Evolutionary conservation across 2,888 invertebrate species (phyloP), one percentile per base, ranked within the genome.

Genomic region (Mesoligia furuncula): DNA sequence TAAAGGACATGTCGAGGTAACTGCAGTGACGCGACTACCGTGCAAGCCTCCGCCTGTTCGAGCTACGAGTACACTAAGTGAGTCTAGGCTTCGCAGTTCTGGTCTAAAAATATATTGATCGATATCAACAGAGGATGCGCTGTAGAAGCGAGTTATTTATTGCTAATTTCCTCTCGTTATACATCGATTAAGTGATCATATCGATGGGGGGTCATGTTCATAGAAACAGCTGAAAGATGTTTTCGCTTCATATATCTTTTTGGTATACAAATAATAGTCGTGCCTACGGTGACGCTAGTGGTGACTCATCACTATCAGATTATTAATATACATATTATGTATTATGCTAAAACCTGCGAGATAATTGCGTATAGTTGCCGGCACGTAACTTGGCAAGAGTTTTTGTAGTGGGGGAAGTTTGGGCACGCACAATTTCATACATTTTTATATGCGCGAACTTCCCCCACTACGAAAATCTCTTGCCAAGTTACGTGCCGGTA

Each of bases 81-180:
- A 5, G 15, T n/a, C 61, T 74, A 80, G 42, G 69, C 27, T 61
- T 8, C 71, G 36, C 31, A 36, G 20, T 62, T 17, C 61, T 48
- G 15, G 39, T n/a, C 54, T 75, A 80, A 59, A 69, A 66, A 76
- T 62, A 67, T 67, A 51, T 51, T 71, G 71, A 76, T 81, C 80
- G 27, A 76, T 81, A 77, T 31, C 48, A 27, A 76, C 67, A 51
- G 80, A 71, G 81, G 51, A 68, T 81, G 81, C 81, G 76, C 80
- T n/a, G 71, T 76, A 36, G 67, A 24, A 51, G 0, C 57, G 17
- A 42, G 45, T 48, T 80, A 71, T 81, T 62, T 57, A 39, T 71
- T 62, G 66, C 5, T 39, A 8, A 74, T 74, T 45, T 39, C 66
- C 57, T 61, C 39, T 66, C 15, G 36, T 48, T 61, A 20, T 31